A percentile compares a stretch with the other conserved stretches of the same genome.
phyloP scores from a whole-genome alignment of 2,113 vertebrate species.

The Heterocephalus glaber region DNA sequence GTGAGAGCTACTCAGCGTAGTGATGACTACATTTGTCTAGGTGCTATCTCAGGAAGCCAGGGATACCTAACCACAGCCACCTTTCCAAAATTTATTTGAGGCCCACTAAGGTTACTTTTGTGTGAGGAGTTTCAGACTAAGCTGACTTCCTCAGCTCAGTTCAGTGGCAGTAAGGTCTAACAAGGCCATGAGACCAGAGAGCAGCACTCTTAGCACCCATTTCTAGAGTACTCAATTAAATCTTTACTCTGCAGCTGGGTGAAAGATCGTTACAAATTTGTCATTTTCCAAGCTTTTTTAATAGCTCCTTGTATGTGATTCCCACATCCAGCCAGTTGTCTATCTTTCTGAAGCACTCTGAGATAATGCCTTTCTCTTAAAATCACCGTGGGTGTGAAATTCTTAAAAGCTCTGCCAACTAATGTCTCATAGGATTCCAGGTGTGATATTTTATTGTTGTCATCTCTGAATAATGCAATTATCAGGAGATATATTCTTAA shows the following conservation, averaged over 20 bases:
- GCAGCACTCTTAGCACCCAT: not conserved
- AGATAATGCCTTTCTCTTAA: slow-evolving; percentile 8
- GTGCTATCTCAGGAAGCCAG: not conserved
- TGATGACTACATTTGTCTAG: not conserved
- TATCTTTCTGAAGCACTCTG: not conserved
- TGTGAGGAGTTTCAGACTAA: not conserved
- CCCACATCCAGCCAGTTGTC: not conserved
- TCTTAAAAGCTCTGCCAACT: slow-evolving; percentile 25
- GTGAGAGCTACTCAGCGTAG: not conserved
- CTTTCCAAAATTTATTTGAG: not conserved
- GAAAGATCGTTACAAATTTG: not conserved
- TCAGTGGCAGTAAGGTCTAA: not conserved
- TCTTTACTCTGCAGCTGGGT: not conserved
- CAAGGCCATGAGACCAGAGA: not conserved
- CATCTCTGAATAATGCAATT: not conserved
- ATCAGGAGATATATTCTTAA: not conserved
- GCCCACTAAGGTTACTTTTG: not conserved
- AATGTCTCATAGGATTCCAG: not conserved
- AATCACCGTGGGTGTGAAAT: not conserved
- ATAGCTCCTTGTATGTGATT: not conserved
- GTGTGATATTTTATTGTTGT: not conserved
- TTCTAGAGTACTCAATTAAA: slow-evolving; percentile 3
- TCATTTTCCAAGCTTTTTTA: slow-evolving; percentile 8
- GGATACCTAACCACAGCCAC: not conserved
- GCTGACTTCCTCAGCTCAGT: not conserved